phyloP scores from a whole-genome alignment of 2,888 invertebrate species.

The Criorhina ranunculi region DNA sequence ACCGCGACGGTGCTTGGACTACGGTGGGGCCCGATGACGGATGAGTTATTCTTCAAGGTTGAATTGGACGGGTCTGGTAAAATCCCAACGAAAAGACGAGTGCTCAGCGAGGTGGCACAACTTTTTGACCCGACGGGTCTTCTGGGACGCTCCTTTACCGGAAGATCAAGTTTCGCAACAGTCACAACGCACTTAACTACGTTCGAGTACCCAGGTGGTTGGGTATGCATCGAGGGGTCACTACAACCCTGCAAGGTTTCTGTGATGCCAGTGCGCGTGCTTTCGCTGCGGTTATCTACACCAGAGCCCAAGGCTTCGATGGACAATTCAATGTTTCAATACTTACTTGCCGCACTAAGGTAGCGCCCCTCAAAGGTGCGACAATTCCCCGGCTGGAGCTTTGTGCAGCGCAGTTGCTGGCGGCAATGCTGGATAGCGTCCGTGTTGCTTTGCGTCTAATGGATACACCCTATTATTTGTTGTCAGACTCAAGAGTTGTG shows the following conservation, averaged over 20 bases:
- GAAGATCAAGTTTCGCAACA: background rate
- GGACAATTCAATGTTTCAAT: background rate
- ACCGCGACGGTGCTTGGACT: too few relatives aligned
- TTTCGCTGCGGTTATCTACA: constrained; percentile 1
- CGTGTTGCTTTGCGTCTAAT: background rate
- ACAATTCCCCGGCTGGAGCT: constrained; percentile 24
- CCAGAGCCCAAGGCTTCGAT: background rate
- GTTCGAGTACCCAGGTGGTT: constrained; percentile 3
- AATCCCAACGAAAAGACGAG: too few relatives aligned
- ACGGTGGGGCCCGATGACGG: too few relatives aligned
- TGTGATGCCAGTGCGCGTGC: background rate
- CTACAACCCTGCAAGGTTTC: background rate
- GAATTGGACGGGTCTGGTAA: too few relatives aligned
- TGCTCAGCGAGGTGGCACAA: background rate
- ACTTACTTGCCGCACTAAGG: constrained; percentile 21
- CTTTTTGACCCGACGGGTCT: too few relatives aligned
- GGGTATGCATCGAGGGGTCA: background rate
- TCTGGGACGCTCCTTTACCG: too few relatives aligned
- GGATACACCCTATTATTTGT: constrained; percentile 2
- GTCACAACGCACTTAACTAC: background rate
- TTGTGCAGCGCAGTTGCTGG: constrained; percentile 26
- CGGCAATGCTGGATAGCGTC: background rate
- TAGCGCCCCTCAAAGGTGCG: constrained; percentile 4
- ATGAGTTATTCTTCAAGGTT: too few relatives aligned
- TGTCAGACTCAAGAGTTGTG: constrained; percentile 15